Conservation (phyloP, 2,888 invertebrate species). For the Polydrusus pterygomalis region DNA sequence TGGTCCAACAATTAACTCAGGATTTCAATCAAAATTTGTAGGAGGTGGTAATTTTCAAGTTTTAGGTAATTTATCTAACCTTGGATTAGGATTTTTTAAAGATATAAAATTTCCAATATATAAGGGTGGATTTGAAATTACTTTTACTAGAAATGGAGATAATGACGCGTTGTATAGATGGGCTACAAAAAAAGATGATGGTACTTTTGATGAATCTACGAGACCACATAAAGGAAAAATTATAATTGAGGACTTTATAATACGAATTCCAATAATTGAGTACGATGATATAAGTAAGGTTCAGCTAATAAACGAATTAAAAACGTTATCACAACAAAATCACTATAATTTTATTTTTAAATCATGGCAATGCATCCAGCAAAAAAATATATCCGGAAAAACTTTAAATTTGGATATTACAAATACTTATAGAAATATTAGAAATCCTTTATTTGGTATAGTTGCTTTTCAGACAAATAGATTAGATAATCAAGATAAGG, state of each 20-base stretch:
- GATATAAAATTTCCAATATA: background rate
- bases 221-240: slow-evolving; percentile 1
- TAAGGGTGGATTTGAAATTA: background rate
- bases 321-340: background rate
- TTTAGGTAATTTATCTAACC: no score
- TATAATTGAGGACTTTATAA: slow-evolving; percentile 2
- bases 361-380: background rate
- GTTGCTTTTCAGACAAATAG: background rate
- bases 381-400: background rate
- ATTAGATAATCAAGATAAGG: background rate
- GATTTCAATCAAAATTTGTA: no score
- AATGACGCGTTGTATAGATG: background rate
- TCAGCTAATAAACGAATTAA: background rate
- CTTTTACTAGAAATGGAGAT: background rate
- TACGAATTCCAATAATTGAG: background rate
- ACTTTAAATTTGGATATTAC: background rate
- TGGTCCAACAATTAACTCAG: no score
- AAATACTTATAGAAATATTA: background rate
- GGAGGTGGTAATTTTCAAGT: no score
- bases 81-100: no score
- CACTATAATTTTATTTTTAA: background rate
- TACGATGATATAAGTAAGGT: background rate
- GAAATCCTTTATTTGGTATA: background rate
- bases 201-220: background rate
- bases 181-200: background rate